phyloP scores from a whole-genome alignment of 2,888 invertebrate species.

The Xestia ashworthii region DNA sequence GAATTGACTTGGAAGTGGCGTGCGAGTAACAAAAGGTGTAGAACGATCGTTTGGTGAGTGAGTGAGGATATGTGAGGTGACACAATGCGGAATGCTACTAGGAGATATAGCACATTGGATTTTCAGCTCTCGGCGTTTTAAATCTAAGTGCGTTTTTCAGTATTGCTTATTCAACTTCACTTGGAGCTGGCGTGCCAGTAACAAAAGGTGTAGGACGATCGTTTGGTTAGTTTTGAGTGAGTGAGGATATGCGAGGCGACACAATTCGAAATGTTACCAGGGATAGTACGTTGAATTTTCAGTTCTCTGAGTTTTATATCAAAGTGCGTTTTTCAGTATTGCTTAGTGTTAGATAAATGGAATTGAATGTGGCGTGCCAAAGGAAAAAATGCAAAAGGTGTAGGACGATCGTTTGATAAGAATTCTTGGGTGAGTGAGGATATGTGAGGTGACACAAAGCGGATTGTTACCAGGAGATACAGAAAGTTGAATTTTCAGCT shows the following conservation, averaged over 20 bases:
- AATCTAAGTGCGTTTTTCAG: too few relatives aligned
- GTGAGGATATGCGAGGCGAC: not conserved
- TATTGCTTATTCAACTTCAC: slow-evolving; percentile 61
- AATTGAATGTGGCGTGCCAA: too few relatives aligned
- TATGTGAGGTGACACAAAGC: too few relatives aligned
- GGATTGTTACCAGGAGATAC: too few relatives aligned
- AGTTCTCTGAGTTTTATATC: not conserved
- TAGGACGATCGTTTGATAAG: too few relatives aligned
- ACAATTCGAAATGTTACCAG: not conserved
- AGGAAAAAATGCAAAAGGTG: too few relatives aligned
- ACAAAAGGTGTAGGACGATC: slow-evolving; percentile 48
- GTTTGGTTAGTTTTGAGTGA: not conserved
- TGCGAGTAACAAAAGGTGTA: slow-evolving; percentile 65
- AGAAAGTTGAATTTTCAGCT: too few relatives aligned
- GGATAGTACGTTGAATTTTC: not conserved
- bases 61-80: too few relatives aligned
- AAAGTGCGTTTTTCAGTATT: not conserved
- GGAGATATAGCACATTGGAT: too few relatives aligned
- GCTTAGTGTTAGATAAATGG: not conserved
- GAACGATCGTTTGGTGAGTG: slow-evolving; percentile 29
- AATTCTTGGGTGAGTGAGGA: too few relatives aligned
- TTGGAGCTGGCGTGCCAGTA: slow-evolving; percentile 66
- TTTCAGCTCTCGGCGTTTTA: too few relatives aligned
- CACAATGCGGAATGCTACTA: too few relatives aligned
- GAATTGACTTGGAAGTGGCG: slow-evolving; percentile 73